Base-by-base conservation (phyloP, 2,888 invertebrate genomes). In the Mechanitis mazaeus region DNA sequence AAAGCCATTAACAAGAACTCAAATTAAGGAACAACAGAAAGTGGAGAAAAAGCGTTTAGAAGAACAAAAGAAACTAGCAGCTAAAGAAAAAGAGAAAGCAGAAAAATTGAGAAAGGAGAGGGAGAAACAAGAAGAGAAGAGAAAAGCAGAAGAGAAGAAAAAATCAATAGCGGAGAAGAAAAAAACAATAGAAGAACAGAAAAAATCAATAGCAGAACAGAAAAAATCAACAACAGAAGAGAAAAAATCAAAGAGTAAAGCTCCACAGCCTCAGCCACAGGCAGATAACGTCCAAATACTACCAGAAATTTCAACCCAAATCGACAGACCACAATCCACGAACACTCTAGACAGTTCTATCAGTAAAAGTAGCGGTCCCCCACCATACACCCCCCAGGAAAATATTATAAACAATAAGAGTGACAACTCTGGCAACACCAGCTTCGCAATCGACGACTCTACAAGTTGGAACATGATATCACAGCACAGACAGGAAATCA, bases 381-480 rank as follows among this genome's bases (percentile, higher is more conserved):
- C 90, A 0, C 85, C 87, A 0, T 89, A 90, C 60, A 68, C 79
- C 0, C 76, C 68, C 3, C 60, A 55, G 4, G 62, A 68, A 20
- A 72, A 70, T 33, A 67, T 69, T 5, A 69, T 64, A 1, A 72
- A 71, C 12, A 81, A 76, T n/a, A 65, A 68, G 7, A 72, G 60
- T 9, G 82, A 84, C 45, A 71, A 68, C 6, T 77, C 75, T 5
- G 78, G 80, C 3, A 85, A 89, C 58, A 82, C 82, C 0, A 82
- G 71, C 45, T 88, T 81, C 58, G 71, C 75, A 3, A 71, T 77
- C 35, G 80, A 80, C 4, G 68, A 72, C 3, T 50, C 72, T 0
- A 83, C 81, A 60, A 91, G 87, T 60, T 92, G 92, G 92, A 90
- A 91, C 47, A 78, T 92, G 64, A 84, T 92, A 65, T 84, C 88